These are phyloP conservation scores for Zygogramma bicolorata DNA, from an alignment of 2,888 invertebrate species.

Conservation along the genomic window DNA sequence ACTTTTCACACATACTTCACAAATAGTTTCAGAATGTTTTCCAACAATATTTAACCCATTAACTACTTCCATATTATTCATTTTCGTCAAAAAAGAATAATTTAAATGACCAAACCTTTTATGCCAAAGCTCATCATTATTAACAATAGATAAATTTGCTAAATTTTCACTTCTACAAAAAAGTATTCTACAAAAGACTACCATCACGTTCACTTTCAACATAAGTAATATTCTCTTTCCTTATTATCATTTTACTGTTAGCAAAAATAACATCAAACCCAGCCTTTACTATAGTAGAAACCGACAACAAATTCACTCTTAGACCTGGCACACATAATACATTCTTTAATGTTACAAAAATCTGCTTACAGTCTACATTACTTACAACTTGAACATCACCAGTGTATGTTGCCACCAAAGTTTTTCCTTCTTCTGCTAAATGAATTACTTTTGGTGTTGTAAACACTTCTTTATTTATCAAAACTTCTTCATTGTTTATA, in stretches of 20 bases:
- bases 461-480: conserved; percentile 25
- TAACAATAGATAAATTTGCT: neutral
- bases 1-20: neutral
- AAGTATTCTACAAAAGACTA: neutral
- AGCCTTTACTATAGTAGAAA: too few species aligned
- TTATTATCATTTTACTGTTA: conserved; percentile 21
- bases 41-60: neutral
- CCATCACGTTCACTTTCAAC: conserved; percentile 9
- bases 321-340: conserved; percentile 22
- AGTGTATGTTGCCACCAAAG: conserved; percentile 30
- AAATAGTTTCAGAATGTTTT: neutral
- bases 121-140: neutral
- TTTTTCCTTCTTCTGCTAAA: conserved; percentile 37
- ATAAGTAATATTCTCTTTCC: conserved; percentile 18
- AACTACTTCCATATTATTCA: neutral
- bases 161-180: neutral
- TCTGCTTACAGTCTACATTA: conserved; percentile 14
- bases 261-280: too few species aligned
- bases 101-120: conserved; percentile 2
- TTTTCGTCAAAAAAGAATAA: neutral
- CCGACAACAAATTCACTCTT: conserved; percentile 23
- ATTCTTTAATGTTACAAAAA: conserved; percentile 28
- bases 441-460: conserved; percentile 29
- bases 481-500: conserved; percentile 18
- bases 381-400: conserved; percentile 31